A percentile compares a stretch with the other conserved stretches of the same genome.
phyloP scores from a whole-genome alignment of 1,140 invertebrate genomes.

The Zeugodacus cucurbitae region DNA sequence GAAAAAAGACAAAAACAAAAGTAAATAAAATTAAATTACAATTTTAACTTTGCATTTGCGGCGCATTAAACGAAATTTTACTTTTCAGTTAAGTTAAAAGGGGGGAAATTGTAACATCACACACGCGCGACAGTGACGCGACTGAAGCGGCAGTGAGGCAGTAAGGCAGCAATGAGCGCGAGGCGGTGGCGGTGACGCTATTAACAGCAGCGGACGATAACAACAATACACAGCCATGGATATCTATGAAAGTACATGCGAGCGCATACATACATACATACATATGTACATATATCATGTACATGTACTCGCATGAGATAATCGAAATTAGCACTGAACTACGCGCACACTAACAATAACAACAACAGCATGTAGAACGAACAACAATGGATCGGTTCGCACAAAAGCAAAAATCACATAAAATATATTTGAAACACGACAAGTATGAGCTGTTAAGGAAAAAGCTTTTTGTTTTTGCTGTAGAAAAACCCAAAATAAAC shows the following conservation, averaged over 20 bases:
- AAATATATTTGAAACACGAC: slow-evolving; percentile 40
- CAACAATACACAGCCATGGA: neutral
- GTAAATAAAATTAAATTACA: slow-evolving; percentile 29
- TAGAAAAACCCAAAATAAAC: slow-evolving; percentile 27
- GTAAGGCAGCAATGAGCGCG: slow-evolving; percentile 50
- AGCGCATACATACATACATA: neutral
- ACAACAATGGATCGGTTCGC: slow-evolving; percentile 19
- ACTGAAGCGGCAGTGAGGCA: slow-evolving; percentile 47
- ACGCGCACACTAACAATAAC: slow-evolving; percentile 1
- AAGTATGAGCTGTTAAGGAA: neutral
- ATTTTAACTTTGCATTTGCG: slow-evolving; percentile 41
- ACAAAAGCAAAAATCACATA: slow-evolving; percentile 33
- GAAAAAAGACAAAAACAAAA: slow-evolving; percentile 39
- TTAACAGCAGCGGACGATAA: neutral
- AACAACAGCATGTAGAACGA: neutral
- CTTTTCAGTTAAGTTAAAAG: slow-evolving; percentile 57
- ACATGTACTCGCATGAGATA: slow-evolving; percentile 52
- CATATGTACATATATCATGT: neutral
- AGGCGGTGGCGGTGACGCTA: neutral
- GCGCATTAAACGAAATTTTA: slow-evolving; percentile 25
- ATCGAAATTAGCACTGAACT: slow-evolving; percentile 62
- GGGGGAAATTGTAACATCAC: slow-evolving; percentile 48
- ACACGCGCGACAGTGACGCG: slow-evolving; percentile 48
- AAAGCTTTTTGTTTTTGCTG: neutral
- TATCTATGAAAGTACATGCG: neutral